A percentile compares a stretch with the other conserved stretches of the same genome.
Evolutionary conservation across 2,113 vertebrate species (phyloP).

Genomic region (Apeltes quadracus): DNA sequence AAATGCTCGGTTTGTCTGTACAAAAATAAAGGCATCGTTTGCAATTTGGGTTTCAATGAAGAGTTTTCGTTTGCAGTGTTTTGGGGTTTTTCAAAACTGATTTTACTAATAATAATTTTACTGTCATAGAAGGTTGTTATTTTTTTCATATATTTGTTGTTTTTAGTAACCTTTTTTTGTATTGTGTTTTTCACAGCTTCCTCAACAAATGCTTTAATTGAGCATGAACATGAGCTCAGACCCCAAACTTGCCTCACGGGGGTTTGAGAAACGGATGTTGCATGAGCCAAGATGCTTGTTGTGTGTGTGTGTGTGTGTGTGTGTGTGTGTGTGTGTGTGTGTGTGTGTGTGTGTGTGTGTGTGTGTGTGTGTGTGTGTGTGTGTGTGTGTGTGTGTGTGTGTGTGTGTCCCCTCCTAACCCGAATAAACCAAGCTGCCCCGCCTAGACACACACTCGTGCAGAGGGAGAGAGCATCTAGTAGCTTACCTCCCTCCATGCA

Average conservation of each 20-base stretch:
- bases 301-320: neutral
- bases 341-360: neutral
- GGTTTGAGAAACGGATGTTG: conserved; percentile 39
- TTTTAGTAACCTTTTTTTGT: conserved; percentile 12
- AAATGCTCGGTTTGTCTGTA: neutral
- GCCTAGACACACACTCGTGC: neutral
- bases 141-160: conserved; percentile 7
- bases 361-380: neutral
- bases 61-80: neutral
- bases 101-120: no score
- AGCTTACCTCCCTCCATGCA: conserved; percentile 61
- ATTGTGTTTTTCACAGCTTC: conserved; percentile 18
- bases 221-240: conserved; percentile 16
- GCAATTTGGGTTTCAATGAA: conserved; percentile 15
- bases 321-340: neutral
- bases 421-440: neutral
- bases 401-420: conserved; percentile 10
- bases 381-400: neutral
- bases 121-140: neutral
- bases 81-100: neutral
- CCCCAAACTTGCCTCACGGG: conserved; percentile 1
- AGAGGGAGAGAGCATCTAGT: conserved; percentile 29
- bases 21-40: neutral
- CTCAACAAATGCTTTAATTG: conserved; percentile 20
- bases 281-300: conserved; percentile 13